These are phyloP conservation scores for Aplysia californica DNA, from an alignment of 1,140 invertebrate genomes.

Conservation along the genomic window DNA sequence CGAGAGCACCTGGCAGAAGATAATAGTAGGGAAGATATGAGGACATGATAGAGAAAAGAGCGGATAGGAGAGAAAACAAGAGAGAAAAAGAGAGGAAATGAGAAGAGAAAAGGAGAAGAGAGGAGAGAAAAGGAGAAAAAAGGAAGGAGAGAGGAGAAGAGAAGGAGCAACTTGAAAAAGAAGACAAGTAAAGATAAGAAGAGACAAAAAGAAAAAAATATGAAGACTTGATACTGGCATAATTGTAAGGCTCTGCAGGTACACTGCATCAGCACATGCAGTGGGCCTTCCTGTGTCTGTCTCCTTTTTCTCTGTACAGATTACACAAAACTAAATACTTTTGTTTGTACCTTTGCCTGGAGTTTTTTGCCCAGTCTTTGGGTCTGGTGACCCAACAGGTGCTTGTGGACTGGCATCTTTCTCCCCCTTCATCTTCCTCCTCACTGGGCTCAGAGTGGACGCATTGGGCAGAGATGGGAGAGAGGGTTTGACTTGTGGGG, in stretches of 20 bases:
- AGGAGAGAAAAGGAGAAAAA: no score
- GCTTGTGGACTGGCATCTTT: conserved; percentile 36
- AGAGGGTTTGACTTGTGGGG: conserved; percentile 69
- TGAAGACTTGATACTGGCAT: no score
- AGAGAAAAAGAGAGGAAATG: no score
- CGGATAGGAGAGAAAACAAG: no score
- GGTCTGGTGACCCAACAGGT: conserved; percentile 38
- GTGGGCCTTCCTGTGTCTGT: not conserved
- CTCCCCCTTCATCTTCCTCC: conserved; percentile 65
- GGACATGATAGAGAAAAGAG: no score
- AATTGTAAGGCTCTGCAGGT: no score
- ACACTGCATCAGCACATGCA: not conserved
- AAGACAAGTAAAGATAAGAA: conserved; percentile 1
- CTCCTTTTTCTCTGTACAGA: no score
- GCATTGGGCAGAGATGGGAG: conserved; percentile 68
- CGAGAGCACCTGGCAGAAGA: no score
- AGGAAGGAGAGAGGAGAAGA: not conserved
- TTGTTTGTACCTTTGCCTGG: conserved; percentile 52
- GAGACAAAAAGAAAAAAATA: no score
- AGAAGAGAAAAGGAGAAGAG: no score
- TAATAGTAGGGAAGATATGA: no score
- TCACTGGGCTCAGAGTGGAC: conserved; percentile 68
- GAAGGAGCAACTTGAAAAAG: not conserved
- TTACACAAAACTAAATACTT: conserved; percentile 8
- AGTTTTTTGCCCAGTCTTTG: conserved; percentile 47